phyloP scores from a whole-genome alignment of 2,888 invertebrate genomes.

The Eristalis arbustorum region DNA sequence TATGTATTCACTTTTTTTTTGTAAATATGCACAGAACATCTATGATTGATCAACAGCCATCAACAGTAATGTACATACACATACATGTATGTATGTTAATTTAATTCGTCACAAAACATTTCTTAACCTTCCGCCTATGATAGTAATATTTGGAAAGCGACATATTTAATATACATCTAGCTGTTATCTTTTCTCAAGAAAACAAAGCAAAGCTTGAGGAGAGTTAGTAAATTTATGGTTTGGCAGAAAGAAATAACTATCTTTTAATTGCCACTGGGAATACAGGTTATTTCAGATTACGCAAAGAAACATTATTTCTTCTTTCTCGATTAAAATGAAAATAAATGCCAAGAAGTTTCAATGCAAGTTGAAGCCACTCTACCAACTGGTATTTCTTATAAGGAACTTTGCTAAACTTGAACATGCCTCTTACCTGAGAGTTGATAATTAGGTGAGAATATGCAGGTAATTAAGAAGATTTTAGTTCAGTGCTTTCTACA shows the following conservation, averaged over 20 bases:
- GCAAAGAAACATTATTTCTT: constrained; percentile 33
- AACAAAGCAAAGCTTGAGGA: neutral
- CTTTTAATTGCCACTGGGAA: constrained; percentile 63
- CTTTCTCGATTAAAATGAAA: constrained; percentile 51
- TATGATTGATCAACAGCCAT: no score
- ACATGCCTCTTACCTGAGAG: constrained; percentile 33
- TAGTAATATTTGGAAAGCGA: neutral
- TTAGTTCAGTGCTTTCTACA: constrained; percentile 23
- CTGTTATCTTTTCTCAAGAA: neutral
- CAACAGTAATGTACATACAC: no score
- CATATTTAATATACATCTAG: no score
- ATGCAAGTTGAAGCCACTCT: constrained; percentile 20
- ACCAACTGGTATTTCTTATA: constrained; percentile 42
- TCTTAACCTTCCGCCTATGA: neutral
- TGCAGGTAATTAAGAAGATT: constrained; percentile 68
- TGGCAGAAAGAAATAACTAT: constrained; percentile 62
- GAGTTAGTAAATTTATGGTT: constrained; percentile 49
- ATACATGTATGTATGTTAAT: no score
- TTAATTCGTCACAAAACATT: no score
- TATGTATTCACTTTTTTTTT: constrained; percentile 28
- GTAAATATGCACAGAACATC: constrained; percentile 1
- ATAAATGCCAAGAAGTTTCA: constrained; percentile 41
- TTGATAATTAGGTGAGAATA: constrained; percentile 66
- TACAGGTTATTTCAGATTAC: constrained; percentile 48
- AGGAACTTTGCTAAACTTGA: constrained; percentile 50